Conservation (phyloP, 2,113 vertebrate genomes). For the Salvelinus sp. region DNA sequence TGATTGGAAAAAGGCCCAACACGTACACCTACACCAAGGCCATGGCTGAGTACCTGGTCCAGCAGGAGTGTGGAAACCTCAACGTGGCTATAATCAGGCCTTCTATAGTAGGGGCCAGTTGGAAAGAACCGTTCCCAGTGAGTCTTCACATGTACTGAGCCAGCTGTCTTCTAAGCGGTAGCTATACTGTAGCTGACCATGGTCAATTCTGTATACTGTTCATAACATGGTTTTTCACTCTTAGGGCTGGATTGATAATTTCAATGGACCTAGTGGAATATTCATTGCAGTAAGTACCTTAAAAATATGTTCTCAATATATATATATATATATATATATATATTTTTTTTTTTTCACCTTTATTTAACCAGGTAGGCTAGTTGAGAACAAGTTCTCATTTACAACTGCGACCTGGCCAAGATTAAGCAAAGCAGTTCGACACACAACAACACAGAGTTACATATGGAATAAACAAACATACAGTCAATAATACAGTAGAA, state of each 20-base stretch:
- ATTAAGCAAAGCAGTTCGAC: too few species aligned
- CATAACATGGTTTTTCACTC: constrained; percentile 24
- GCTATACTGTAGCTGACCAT: background rate
- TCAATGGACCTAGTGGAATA: constrained; percentile 96
- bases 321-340: too few species aligned
- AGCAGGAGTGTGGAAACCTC: constrained; percentile 88
- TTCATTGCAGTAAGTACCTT: constrained; percentile 92
- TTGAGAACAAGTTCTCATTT: too few species aligned
- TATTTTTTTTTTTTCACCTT: too few species aligned
- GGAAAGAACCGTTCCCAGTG: constrained; percentile 98
- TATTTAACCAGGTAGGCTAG: too few species aligned
- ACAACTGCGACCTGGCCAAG: too few species aligned
- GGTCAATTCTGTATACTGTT: background rate
- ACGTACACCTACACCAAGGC: constrained; percentile 97
- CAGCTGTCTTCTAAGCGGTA: background rate
- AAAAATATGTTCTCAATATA: background rate
- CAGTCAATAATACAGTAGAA: too few species aligned
- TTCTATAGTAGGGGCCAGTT: constrained; percentile 97
- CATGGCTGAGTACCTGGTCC: constrained; percentile 91
- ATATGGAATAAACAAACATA: too few species aligned
- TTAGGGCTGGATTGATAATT: constrained; percentile 99
- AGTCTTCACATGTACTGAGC: constrained; percentile 59
- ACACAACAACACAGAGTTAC: too few species aligned
- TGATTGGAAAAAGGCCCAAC: constrained; percentile 90
- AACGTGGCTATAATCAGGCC: constrained; percentile 93